phyloP scores from a whole-genome alignment of 2,888 invertebrate species.

The Eupithecia dodoneata region DNA sequence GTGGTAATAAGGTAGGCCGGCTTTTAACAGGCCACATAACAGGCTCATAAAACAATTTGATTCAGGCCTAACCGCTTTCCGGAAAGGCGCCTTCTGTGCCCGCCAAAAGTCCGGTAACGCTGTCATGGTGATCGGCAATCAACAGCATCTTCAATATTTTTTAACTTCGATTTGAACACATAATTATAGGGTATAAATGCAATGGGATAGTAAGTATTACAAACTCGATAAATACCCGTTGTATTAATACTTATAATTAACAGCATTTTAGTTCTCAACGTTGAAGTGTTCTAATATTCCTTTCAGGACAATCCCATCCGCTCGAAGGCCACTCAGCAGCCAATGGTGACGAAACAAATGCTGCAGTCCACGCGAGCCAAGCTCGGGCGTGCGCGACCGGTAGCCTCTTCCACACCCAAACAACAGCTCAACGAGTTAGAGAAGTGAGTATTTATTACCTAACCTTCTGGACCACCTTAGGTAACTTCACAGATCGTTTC shows the following conservation, averaged over 20 bases:
- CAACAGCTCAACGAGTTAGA: constrained; percentile 74
- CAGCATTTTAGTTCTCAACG: too few species aligned
- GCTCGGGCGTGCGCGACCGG: constrained; percentile 74
- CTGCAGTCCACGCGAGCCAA: constrained; percentile 75
- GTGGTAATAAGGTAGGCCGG: neutral
- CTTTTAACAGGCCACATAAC: neutral
- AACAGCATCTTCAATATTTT: too few species aligned
- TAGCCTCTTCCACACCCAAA: constrained; percentile 79
- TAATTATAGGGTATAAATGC: too few species aligned
- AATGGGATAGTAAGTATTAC: too few species aligned
- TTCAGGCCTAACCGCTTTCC: too few species aligned
- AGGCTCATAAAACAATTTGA: neutral
- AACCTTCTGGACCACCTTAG: neutral
- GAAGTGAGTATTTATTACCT: constrained; percentile 52
- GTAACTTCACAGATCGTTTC: too few species aligned
- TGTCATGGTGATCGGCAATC: too few species aligned
- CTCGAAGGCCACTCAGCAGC: constrained; percentile 58
- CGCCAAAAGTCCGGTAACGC: too few species aligned
- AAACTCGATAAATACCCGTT: too few species aligned
- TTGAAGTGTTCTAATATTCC: neutral
- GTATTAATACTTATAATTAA: too few species aligned
- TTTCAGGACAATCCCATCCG: constrained; percentile 72
- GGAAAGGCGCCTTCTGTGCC: too few species aligned
- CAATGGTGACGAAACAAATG: constrained; percentile 73
- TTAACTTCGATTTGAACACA: too few species aligned